Base-by-base conservation (phyloP, 1,140 invertebrate species). In the Melipona quadrifasciata region DNA sequence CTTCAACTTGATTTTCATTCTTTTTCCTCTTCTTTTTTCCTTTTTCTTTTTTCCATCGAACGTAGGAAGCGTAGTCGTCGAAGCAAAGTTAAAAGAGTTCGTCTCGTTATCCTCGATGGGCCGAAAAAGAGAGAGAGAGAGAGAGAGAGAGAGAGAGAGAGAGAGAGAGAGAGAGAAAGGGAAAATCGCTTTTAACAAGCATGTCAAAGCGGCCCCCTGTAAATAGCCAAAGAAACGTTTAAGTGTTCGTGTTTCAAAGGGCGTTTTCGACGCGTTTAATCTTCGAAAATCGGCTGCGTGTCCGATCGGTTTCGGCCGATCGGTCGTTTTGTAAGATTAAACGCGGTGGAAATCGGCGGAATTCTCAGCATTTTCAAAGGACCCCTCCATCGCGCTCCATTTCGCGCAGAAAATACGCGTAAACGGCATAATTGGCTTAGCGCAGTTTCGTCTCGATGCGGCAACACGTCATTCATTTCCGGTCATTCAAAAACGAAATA, bases 371-470 rank as follows among this genome's bases (percentile, higher is more conserved):
- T 70, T 84, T 71, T 61, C 27, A 79, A 53, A 51, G 55, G 34
- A 47, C 16, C 39, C 8, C 39, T 47, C 39, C 64, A 34, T 68
- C 34, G 47, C 39, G 65, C 34, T 64, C 57, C 24, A 53, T 58
- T 71, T 68, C 21, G n/a, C 2, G 47, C 12, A 14, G 47, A 53
- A 34, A 61, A 53, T n/a, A 47, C 11, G 31, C 16, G 55, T 27
- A 84, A 84, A 79, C 57, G 57, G 34, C 55, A 24, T 72, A 84
- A 84, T 39, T 78, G 67, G 27, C 51, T 72, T 84, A 84, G 53
- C 76, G 47, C 65, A 51, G 61, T 84, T 71, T 53, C 24, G 21
- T 61, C 27, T 39, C 47, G 3, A 21, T 51, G 34, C 12, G 8
- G 12, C 24, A 12, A n/a, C 8, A 71, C 51, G 17, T 10, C 19